Evolutionary conservation across 2,113 vertebrate genomes (phyloP), one percentile per base, ranked within the genome.

Genomic region (Rissa tridactyla): DNA sequence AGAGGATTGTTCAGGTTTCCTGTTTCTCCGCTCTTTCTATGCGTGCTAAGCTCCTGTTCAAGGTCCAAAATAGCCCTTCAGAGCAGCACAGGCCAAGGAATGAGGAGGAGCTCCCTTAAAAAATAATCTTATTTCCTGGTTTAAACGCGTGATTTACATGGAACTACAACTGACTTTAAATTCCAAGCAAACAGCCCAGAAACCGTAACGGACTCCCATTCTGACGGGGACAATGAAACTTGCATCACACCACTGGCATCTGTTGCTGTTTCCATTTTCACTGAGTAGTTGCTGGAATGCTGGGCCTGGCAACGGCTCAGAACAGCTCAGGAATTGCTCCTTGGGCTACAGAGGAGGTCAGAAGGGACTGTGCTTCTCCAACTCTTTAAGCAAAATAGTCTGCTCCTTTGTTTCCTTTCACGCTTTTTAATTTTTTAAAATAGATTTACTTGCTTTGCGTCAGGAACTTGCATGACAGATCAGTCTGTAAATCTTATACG

Each of bases 201-300:
- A 88, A 32, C n/a, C 46, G 58, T 79, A 38, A 34, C 68, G 92
- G 90, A 64, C 60, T 94, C 76, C 58, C 75, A 71, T 78, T 94
- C 61, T 87, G 66, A 60, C 64, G 81, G 64, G 69, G 92, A 95
- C 61, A 49, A 86, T 89, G 92, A 61, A 79, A 80, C 70, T 95
- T 80, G 84, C 88, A 92, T 94, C 94, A 94, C 49, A 86, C 78
- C 15, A 6, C 49, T 96, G 97, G 90, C 92, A 75, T 87, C 68
- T 61, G 8, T 61, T 54, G 80, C 62, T 88, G 54, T 96, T 97
- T 96, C 96, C 86, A 77, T 79, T 96, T 95, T 75, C 84, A 84
- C 51, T 70, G 82, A 93, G 70, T 76, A 95, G 73, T 5, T 87
- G 65, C 91, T 3, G 11, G 86, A 96, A 84, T 69, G 52, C 64